Conservation (phyloP, 2,888 invertebrate genomes). For the Exocentrus adspersus region DNA sequence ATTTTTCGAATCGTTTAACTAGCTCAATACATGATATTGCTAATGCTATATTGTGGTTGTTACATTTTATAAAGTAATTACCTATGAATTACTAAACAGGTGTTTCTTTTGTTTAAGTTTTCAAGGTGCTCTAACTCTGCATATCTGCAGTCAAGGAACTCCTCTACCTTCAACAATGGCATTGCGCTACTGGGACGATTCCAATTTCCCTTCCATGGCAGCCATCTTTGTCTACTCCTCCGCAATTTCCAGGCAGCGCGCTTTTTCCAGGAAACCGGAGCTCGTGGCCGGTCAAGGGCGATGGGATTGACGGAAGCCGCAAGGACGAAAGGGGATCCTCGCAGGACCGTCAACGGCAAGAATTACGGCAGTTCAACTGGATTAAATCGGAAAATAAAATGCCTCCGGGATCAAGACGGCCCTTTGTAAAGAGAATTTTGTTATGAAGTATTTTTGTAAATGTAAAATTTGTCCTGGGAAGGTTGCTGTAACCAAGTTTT, state of each 20-base stretch:
- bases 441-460: too few species aligned
- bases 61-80: too few species aligned
- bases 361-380: constrained; percentile 24
- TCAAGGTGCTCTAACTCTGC: too few species aligned
- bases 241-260: constrained; percentile 49
- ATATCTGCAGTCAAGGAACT: not conserved
- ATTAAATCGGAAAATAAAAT: constrained; percentile 24
- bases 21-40: too few species aligned
- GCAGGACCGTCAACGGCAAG: constrained; percentile 19
- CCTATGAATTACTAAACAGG: too few species aligned
- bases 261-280: constrained; percentile 47
- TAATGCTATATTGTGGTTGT: too few species aligned
- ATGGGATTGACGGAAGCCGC: constrained; percentile 33
- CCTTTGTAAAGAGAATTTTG: not conserved
- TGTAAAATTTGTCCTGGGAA: too few species aligned
- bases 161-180: not conserved
- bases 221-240: constrained; percentile 39
- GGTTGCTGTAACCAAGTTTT: too few species aligned
- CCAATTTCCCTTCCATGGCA: constrained; percentile 20
- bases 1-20: too few species aligned
- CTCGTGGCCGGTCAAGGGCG: constrained; percentile 58
- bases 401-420: constrained; percentile 2
- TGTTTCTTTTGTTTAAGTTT: too few species aligned
- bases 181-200: not conserved
- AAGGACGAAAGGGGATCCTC: constrained; percentile 25